Conservation (phyloP, 2,888 invertebrate species). For the Alitta virens region DNA sequence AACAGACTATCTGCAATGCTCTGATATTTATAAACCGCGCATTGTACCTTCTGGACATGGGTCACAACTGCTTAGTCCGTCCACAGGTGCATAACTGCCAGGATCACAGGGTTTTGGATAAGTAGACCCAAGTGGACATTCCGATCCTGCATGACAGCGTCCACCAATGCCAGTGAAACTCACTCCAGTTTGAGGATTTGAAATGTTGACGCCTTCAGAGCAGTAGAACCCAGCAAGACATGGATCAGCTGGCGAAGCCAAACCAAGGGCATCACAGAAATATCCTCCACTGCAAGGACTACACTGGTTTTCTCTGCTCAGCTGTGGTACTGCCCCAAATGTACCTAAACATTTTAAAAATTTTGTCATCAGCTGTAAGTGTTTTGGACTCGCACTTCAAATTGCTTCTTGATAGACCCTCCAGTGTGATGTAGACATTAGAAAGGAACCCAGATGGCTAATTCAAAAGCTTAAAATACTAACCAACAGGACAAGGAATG, state of each 20-base stretch:
- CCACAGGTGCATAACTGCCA: constrained; percentile 48
- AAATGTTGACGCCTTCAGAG: constrained; percentile 45
- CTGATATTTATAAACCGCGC: too few species aligned
- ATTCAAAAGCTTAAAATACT: too few species aligned
- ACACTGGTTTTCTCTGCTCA: constrained; percentile 43
- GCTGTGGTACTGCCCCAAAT: constrained; percentile 40
- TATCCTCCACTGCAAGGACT: constrained; percentile 44
- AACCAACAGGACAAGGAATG: constrained; percentile 47
- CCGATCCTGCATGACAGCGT: constrained; percentile 44
- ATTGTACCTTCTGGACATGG: constrained; percentile 45
- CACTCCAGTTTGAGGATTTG: constrained; percentile 35
- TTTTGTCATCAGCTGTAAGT: too few species aligned
- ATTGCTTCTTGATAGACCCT: not conserved
- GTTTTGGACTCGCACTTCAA: not conserved
- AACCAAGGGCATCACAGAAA: constrained; percentile 45
- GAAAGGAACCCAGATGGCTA: too few species aligned
- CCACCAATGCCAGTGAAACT: constrained; percentile 43
- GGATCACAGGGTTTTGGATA: constrained; percentile 45
- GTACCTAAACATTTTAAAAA: too few species aligned
- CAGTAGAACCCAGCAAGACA: constrained; percentile 49
- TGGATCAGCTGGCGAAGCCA: constrained; percentile 39
- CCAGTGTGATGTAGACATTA: not conserved
- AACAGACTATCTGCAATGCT: too few species aligned
- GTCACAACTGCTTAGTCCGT: constrained; percentile 34
- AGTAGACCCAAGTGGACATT: constrained; percentile 48